Conservation (phyloP, 2,113 vertebrate genomes). For the Notechis scutatus region DNA sequence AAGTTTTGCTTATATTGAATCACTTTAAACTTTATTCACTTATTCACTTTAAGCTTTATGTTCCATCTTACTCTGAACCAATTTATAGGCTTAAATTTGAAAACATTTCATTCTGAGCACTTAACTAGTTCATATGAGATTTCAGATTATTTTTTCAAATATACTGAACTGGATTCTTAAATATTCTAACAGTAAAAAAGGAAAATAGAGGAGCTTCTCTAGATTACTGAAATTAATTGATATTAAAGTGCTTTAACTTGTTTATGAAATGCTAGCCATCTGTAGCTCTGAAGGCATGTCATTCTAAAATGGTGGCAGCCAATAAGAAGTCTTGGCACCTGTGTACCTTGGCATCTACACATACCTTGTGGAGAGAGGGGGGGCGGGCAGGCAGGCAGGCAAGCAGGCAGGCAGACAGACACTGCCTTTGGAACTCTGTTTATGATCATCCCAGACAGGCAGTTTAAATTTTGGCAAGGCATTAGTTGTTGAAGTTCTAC, state of each 20-base stretch:
- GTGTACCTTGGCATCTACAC: background rate
- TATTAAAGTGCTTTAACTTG: background rate
- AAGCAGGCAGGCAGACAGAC: too few species aligned
- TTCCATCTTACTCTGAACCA: background rate
- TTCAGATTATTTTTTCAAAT: background rate
- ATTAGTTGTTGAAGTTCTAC: background rate
- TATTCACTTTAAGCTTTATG: background rate
- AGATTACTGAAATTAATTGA: background rate
- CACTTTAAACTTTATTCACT: background rate
- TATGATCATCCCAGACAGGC: background rate
- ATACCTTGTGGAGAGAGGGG: background rate
- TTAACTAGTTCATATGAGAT: background rate
- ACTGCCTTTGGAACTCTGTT: background rate
- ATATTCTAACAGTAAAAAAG: background rate
- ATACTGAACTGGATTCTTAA: background rate
- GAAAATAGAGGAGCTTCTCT: background rate
- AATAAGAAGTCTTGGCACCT: background rate
- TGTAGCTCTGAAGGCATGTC: background rate
- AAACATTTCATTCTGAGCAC: background rate
- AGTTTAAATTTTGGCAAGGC: background rate
- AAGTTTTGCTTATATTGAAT: background rate
- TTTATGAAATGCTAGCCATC: background rate
- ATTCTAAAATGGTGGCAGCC: background rate
- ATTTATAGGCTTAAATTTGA: background rate
- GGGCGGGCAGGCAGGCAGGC: accelerated